These are phyloP conservation scores for Caenorhabditis zanzibari DNA, from an alignment of 2,888 invertebrate genomes.

Conservation along the genomic window DNA sequence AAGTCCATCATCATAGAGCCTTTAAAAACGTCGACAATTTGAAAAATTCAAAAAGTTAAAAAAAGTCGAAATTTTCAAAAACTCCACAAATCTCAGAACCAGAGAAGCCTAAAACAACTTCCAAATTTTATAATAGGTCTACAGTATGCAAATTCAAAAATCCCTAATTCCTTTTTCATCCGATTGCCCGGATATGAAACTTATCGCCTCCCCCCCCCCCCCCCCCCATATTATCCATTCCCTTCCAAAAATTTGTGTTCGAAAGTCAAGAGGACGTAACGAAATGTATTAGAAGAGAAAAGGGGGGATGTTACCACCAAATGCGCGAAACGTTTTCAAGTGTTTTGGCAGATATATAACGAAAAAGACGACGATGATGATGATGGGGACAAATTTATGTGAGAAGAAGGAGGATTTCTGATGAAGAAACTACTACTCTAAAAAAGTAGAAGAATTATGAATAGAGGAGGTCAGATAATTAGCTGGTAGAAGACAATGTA, in stretches of 20 bases:
- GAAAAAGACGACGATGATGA: background rate
- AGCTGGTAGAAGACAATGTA: slow-evolving; percentile 7
- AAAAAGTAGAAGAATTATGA: slow-evolving; percentile 1
- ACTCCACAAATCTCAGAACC: no score
- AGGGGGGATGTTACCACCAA: slow-evolving; percentile 25
- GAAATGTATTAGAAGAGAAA: background rate
- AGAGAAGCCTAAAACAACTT: no score
- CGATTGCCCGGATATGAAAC: background rate
- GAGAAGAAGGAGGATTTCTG: slow-evolving; percentile 26
- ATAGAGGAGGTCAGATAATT: slow-evolving; percentile 50
- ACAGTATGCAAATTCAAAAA: no score
- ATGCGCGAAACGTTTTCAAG: slow-evolving; percentile 49
- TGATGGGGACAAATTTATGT: slow-evolving; percentile 27
- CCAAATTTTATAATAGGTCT: no score
- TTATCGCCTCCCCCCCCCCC: background rate
- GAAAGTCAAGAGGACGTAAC: slow-evolving; percentile 62
- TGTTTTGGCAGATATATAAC: slow-evolving; percentile 44
- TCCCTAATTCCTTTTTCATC: no score
- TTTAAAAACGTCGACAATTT: no score
- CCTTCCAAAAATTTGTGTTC: background rate
- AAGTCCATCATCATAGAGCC: no score
- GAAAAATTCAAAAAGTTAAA: no score
- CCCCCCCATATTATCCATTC: background rate
- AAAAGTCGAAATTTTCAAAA: no score
- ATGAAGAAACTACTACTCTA: slow-evolving; percentile 6